Conservation (phyloP, 2,888 invertebrate genomes). For the Chesias legatella region DNA sequence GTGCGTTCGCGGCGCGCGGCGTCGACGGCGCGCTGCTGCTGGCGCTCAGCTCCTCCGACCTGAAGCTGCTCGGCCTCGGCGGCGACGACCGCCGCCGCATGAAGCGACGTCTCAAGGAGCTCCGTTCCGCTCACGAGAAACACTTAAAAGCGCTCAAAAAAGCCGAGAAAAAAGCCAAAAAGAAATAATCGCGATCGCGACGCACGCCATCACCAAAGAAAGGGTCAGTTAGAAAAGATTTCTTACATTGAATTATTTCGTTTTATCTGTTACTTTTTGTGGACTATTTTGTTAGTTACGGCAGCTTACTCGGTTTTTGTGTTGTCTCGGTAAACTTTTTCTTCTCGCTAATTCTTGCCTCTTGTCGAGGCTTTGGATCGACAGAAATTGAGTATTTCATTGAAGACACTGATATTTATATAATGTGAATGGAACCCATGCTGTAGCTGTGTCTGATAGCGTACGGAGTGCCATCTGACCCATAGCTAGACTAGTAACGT, state of each 20-base stretch:
- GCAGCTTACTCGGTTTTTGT: slow-evolving; percentile 28
- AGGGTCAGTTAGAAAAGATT: slow-evolving; percentile 39
- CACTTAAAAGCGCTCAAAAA: slow-evolving; percentile 92
- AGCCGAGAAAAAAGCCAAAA: slow-evolving; percentile 90
- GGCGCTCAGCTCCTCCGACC: slow-evolving; percentile 93
- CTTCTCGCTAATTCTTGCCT: slow-evolving; percentile 32
- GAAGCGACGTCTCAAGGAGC: slow-evolving; percentile 92
- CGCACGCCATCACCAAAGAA: slow-evolving; percentile 45
- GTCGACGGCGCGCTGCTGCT: slow-evolving; percentile 93
- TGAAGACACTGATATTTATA: slow-evolving; percentile 19
- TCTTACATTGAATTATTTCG: slow-evolving; percentile 14
- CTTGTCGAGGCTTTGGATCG: slow-evolving; percentile 19
- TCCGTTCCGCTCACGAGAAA: slow-evolving; percentile 90
- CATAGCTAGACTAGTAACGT: slow-evolving; percentile 69
- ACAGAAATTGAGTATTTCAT: slow-evolving; percentile 22
- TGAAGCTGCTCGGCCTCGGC: slow-evolving; percentile 91
- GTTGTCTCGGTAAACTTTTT: slow-evolving; percentile 20
- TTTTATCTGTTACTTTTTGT: slow-evolving; percentile 23
- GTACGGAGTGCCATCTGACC: slow-evolving; percentile 74
- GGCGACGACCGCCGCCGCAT: slow-evolving; percentile 89
- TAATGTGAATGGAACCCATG: slow-evolving; percentile 22
- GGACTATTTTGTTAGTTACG: slow-evolving; percentile 29
- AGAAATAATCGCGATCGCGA: slow-evolving; percentile 73
- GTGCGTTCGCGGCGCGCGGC: slow-evolving; percentile 92
- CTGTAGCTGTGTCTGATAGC: slow-evolving; percentile 60